Percentiles rank a stretch among this genome's conserved stretches.
phyloP scores from a whole-genome alignment of 2,113 vertebrate species.

The Lagopus leucura region DNA sequence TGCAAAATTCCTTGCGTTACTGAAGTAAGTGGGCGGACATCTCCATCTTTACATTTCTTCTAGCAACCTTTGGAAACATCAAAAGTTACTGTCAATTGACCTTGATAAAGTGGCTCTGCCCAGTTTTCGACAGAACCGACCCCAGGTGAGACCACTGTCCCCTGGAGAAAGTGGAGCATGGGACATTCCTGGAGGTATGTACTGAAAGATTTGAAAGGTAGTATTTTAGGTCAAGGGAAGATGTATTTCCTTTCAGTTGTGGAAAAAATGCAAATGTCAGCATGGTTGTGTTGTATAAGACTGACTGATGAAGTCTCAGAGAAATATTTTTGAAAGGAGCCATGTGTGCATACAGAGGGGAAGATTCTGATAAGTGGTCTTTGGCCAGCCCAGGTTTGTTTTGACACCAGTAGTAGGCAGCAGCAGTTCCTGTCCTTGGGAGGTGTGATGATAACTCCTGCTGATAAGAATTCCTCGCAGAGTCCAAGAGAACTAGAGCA shows the following conservation, averaged over 20 bases:
- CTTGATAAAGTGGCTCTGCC: slow-evolving; percentile 94
- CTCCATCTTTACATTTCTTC: slow-evolving; percentile 45
- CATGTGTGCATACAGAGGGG: not conserved
- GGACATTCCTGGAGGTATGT: slow-evolving; percentile 97
- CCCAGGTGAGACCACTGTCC: slow-evolving; percentile 95
- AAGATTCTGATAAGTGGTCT: not conserved
- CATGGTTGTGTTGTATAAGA: not conserved
- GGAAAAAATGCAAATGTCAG: not conserved
- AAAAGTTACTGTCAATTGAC: slow-evolving; percentile 95
- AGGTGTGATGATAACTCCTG: not conserved
- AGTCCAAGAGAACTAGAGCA: not conserved
- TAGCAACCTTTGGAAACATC: slow-evolving; percentile 99
- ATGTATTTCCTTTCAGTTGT: not conserved
- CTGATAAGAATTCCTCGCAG: not conserved
- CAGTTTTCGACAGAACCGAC: slow-evolving; percentile 89
- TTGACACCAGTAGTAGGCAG: accelerated
- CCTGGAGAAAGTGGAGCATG: slow-evolving; percentile 97
- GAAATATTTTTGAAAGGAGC: not conserved
- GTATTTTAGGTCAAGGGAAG: not conserved
- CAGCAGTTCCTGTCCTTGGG: not conserved
- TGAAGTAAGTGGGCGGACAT: not conserved
- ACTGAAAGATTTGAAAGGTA: not conserved
- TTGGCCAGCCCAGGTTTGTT: not conserved
- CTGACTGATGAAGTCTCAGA: not conserved
- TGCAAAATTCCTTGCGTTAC: not conserved